phyloP scores from a whole-genome alignment of 2,888 invertebrate species.

The Ellobium chinense region DNA sequence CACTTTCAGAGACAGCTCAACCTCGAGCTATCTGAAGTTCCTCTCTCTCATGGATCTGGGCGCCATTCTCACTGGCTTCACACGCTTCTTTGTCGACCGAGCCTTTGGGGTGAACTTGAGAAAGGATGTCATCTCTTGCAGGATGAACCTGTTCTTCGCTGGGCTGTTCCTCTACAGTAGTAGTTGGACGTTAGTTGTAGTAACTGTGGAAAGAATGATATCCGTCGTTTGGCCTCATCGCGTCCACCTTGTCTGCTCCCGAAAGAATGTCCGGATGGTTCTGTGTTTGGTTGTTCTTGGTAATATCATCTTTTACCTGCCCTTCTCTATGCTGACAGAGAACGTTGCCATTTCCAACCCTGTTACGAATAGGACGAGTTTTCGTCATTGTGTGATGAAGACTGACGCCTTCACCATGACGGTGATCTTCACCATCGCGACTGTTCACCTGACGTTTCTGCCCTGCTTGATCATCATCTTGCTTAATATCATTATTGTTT shows the following conservation, averaged over 20 bases:
- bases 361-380: background rate
- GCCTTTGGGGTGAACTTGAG: background rate
- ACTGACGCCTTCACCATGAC: background rate
- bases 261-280: background rate
- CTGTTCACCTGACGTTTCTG: background rate
- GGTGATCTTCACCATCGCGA: background rate
- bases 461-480: background rate
- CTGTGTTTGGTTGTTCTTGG: too few species aligned
- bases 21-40: conserved; percentile 4
- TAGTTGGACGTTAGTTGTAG: background rate
- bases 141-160: background rate
- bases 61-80: background rate
- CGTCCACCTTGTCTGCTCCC: background rate
- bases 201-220: background rate
- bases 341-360: background rate
- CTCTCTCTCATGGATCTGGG: conserved; percentile 13
- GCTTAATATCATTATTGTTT: background rate
- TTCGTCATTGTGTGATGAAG: background rate
- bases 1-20: background rate
- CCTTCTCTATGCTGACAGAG: background rate
- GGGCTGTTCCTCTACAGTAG: background rate
- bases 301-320: background rate
- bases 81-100: background rate
- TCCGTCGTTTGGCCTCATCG: background rate
- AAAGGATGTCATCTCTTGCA: background rate